Conservation (phyloP, 2,797 vertebrate genomes). For the Staurois parvus region DNA sequence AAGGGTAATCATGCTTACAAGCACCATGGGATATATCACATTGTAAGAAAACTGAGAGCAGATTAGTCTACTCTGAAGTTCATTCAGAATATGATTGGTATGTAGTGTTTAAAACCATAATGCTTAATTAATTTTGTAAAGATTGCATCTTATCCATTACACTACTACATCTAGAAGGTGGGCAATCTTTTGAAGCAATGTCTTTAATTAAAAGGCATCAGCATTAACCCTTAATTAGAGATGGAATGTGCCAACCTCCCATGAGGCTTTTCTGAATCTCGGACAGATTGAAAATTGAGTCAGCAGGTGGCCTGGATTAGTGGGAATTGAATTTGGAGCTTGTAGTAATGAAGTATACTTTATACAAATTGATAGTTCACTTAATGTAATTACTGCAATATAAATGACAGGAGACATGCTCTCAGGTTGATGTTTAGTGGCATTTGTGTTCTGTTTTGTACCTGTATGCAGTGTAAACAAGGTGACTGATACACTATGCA, state of each 20-base stretch:
- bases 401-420: slow-evolving; percentile 46
- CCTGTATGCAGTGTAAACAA: slow-evolving; percentile 36
- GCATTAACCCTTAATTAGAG: slow-evolving; percentile 61
- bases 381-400: slow-evolving; percentile 58
- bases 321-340: slow-evolving; percentile 61
- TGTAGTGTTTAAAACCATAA: slow-evolving; percentile 10
- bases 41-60: not conserved
- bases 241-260: slow-evolving; percentile 47
- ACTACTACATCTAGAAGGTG: slow-evolving; percentile 8
- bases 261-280: slow-evolving; percentile 44
- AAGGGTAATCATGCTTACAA: slow-evolving; percentile 7
- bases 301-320: slow-evolving; percentile 61
- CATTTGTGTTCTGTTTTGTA: slow-evolving; percentile 42
- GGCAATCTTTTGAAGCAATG: slow-evolving; percentile 23
- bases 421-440: slow-evolving; percentile 40
- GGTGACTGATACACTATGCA: not conserved
- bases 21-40: not conserved
- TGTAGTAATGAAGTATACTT: slow-evolving; percentile 61
- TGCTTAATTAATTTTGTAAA: slow-evolving; percentile 12
- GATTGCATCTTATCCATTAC: slow-evolving; percentile 15
- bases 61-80: not conserved
- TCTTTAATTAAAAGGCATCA: slow-evolving; percentile 60
- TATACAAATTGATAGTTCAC: slow-evolving; percentile 62
- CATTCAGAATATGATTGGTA: not conserved
- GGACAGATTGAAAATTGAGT: slow-evolving; percentile 63